Conservation (phyloP, 2,113 vertebrate species). For the Otocyon megalotis region DNA sequence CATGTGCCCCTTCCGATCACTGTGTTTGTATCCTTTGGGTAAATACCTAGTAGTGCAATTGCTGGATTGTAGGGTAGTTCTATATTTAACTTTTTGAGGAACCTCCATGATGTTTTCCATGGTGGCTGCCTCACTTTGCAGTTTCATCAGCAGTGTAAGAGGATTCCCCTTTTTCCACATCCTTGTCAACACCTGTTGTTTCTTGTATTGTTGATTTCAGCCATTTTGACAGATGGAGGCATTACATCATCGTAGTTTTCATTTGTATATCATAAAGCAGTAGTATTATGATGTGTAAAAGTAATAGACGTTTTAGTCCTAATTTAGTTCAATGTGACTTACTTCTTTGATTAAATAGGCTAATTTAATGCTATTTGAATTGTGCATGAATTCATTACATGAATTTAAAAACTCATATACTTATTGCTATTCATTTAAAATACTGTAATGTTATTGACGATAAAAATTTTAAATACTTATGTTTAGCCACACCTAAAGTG, state of each 20-base stretch:
- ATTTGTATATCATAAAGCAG: neutral
- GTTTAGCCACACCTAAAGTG: neutral
- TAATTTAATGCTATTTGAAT: neutral
- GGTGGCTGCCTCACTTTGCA: neutral
- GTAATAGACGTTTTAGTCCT: neutral
- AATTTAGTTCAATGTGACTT: neutral
- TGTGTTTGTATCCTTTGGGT: neutral
- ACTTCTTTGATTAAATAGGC: neutral
- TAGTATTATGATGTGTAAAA: neutral
- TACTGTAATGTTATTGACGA: neutral
- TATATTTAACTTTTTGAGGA: neutral
- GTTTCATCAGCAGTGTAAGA: neutral
- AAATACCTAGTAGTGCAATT: neutral
- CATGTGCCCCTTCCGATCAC: neutral
- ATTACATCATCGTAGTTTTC: neutral
- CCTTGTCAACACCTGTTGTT: neutral
- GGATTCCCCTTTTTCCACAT: neutral
- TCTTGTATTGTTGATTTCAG: neutral
- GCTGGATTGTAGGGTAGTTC: neutral
- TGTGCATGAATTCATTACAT: neutral
- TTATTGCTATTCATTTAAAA: neutral
- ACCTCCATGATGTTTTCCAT: neutral
- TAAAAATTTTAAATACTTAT: neutral
- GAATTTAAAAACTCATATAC: neutral
- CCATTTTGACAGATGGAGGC: neutral